phyloP scores from a whole-genome alignment of 2,888 invertebrate genomes.

The Acleris emargana region DNA sequence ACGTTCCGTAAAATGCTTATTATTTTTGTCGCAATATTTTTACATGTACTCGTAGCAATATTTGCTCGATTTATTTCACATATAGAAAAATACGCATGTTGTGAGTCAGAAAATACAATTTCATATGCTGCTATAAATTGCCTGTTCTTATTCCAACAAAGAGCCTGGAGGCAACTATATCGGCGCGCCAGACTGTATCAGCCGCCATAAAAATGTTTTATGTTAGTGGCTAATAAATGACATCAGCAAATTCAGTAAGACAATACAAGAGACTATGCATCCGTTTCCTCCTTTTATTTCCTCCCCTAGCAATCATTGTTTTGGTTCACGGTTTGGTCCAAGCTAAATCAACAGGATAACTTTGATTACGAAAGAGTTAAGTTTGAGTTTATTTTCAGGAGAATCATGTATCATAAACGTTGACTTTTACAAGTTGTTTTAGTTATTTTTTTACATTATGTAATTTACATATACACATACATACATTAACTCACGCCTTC shows the following conservation, averaged over 20 bases:
- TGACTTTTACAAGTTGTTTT: too few relatives aligned
- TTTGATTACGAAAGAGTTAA: too few relatives aligned
- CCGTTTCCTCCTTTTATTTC: conserved; percentile 71
- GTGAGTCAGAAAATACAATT: conserved; percentile 60
- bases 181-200: conserved; percentile 69
- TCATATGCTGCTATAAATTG: conserved; percentile 76
- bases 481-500: too few relatives aligned
- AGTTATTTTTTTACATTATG: too few relatives aligned
- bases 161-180: conserved; percentile 65
- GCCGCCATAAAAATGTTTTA: conserved; percentile 82
- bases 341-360: not conserved
- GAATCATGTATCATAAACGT: too few relatives aligned
- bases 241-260: conserved; percentile 83
- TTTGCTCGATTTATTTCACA: too few relatives aligned
- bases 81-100: conserved; percentile 3
- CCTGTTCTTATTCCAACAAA: conserved; percentile 68
- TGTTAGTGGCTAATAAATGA: conserved; percentile 83
- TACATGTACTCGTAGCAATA: too few relatives aligned
- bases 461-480: too few relatives aligned
- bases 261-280: conserved; percentile 79
- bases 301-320: conserved; percentile 77
- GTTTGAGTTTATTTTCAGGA: too few relatives aligned
- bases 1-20: too few relatives aligned
- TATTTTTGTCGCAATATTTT: too few relatives aligned
- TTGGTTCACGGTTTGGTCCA: conserved; percentile 38